Base-by-base conservation (phyloP, 1,140 invertebrate species). In the Aphelenchoides avenae region DNA sequence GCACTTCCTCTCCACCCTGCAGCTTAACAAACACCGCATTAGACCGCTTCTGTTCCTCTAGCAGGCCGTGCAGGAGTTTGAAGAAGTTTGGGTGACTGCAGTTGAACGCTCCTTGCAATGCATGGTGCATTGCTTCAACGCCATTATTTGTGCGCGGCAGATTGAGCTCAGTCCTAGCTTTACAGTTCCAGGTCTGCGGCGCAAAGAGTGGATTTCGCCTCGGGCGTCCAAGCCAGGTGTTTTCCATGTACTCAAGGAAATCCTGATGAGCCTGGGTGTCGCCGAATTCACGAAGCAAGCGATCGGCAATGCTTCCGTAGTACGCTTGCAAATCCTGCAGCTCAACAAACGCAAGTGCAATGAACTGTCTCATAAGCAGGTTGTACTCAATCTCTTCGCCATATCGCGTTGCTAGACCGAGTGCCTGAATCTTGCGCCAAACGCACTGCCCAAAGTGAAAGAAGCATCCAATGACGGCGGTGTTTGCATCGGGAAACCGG, bases 241-340 rank as follows among this genome's bases (percentile, higher is more conserved):
- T 52, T 49, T 52, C 50, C 13, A 52, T 26, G 7, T 52, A 53
- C 30, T 52, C 33, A 15, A 52, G 20, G 26, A 52, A 43, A 52
- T 52, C 46, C 1, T 52, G 50, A 18, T 52, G 50, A 26, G 18
- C 15, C 18, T 52, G 26, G 6, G 48, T 52, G 36, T 52, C 39
- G 0, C 50, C 46, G 26, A 52, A 52, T 4, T 51, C n/a, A 1
- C 51, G n/a, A 5, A 52, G 36, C 29, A 51, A 51, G 3, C 9
- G 11, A 7, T 51, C 49, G 5, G 49, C 49, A 7, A 41, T 7
- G 6, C 18, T 20, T 9, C 52, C 44, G 52, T 47, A 51, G 1
- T 47, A 18, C 1, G 5, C n/a, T 5, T 5, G 24, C 42, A 51
- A 33, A 51, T 51, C 48, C 20, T 33, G 31, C 15, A 51, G 18